Conservation (phyloP, 2,888 invertebrate species). For the Troides oblongomaculatus region DNA sequence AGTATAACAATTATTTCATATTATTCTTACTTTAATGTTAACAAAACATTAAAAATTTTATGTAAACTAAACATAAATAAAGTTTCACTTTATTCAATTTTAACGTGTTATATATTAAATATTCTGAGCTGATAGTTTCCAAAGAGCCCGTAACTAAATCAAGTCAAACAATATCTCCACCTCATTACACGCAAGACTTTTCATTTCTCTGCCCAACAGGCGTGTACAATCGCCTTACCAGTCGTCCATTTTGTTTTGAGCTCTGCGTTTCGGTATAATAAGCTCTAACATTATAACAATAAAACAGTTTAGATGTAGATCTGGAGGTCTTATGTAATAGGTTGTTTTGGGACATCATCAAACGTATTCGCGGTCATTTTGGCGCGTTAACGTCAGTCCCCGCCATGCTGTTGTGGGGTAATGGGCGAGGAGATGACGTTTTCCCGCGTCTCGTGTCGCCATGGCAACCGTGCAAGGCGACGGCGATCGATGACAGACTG, state of each 20-base stretch:
- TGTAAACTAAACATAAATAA: neutral
- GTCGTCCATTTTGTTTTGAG: conserved; percentile 35
- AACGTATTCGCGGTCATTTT: conserved; percentile 39
- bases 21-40: neutral
- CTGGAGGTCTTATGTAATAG: conserved; percentile 24
- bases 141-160: conserved; percentile 41
- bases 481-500: conserved; percentile 22
- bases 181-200: conserved; percentile 54
- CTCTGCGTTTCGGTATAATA: conserved; percentile 3
- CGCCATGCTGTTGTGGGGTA: conserved; percentile 43
- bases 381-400: conserved; percentile 35
- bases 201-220: conserved; percentile 57
- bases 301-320: conserved; percentile 18
- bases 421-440: conserved; percentile 48
- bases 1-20: neutral
- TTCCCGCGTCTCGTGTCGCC: conserved; percentile 37
- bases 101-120: conserved; percentile 16
- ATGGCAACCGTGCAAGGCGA: conserved; percentile 28
- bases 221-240: conserved; percentile 55
- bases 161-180: conserved; percentile 43
- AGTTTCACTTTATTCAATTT: neutral
- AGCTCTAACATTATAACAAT: conserved; percentile 1
- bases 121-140: conserved; percentile 25
- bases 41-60: neutral
- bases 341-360: conserved; percentile 38